These are phyloP conservation scores for Dynastes hyllus DNA, from an alignment of 2,888 invertebrate species.

Conservation along the genomic window DNA sequence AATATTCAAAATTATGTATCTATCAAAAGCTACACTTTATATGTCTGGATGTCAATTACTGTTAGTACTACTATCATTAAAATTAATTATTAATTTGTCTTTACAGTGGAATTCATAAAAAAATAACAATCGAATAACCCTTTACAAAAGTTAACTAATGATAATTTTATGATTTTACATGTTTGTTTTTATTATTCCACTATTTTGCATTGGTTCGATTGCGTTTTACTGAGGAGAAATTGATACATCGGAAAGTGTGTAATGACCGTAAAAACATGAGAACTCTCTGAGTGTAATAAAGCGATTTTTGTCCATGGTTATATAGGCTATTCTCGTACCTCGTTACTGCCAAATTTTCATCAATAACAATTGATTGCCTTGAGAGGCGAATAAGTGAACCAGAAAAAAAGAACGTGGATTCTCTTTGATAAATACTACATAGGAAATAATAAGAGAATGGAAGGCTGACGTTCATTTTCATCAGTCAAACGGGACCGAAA, in stretches of 20 bases:
- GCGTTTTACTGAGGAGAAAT: neutral
- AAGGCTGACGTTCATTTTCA: slow-evolving; percentile 26
- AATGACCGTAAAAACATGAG: neutral
- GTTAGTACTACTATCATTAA: no score
- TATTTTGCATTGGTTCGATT: no score
- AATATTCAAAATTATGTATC: no score
- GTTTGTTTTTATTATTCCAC: no score
- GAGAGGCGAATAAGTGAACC: slow-evolving; percentile 4
- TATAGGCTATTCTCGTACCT: neutral
- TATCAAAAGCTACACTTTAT: no score
- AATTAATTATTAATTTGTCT: no score
- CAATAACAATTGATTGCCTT: slow-evolving; percentile 27
- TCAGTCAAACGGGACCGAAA: slow-evolving; percentile 17
- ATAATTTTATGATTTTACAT: no score
- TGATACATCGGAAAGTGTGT: neutral
- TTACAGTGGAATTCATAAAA: no score
- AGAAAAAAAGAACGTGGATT: slow-evolving; percentile 18
- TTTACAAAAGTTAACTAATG: no score
- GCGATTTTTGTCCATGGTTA: neutral
- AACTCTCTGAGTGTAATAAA: neutral
- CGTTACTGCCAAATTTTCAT: slow-evolving; percentile 19
- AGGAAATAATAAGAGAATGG: slow-evolving; percentile 28
- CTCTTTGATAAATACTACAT: slow-evolving; percentile 36
- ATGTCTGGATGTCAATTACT: no score
- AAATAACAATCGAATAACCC: no score